Evolutionary conservation across 2,797 vertebrate species (phyloP).

Genomic region (Falco concolor): DNA sequence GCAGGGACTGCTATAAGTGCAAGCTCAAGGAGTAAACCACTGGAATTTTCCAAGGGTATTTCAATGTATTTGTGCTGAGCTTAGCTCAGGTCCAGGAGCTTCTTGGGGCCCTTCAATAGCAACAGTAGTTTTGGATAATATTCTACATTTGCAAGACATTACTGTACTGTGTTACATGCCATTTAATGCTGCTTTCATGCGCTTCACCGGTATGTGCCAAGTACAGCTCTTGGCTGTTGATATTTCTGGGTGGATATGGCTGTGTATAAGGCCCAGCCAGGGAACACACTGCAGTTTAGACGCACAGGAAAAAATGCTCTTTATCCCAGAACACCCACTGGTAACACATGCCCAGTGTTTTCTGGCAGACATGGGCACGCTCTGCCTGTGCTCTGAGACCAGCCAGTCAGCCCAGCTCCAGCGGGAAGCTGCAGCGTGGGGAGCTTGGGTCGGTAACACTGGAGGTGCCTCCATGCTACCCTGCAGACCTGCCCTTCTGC

Average conservation of each 20-base stretch:
- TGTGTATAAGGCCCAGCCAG: background rate
- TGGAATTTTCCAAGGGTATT: background rate
- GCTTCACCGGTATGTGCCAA: background rate
- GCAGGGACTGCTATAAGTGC: background rate
- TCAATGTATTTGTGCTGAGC: background rate
- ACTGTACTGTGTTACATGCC: background rate
- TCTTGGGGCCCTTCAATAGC: background rate
- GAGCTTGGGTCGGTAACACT: background rate
- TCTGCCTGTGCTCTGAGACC: background rate
- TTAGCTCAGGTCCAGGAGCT: background rate
- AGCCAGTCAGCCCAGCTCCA: background rate
- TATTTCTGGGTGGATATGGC: background rate
- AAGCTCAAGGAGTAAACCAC: background rate
- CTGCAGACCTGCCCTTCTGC: background rate
- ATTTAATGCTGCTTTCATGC: background rate
- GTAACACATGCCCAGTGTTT: background rate
- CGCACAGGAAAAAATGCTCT: background rate
- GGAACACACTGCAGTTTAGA: background rate
- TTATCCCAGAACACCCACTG: background rate
- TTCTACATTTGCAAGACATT: background rate
- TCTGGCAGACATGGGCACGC: rapidly evolving
- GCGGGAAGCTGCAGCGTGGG: background rate
- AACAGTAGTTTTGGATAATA: background rate
- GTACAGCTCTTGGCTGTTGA: background rate
- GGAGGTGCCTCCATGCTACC: background rate